Conservation (phyloP, 2,113 vertebrate genomes). For the Lophius piscatorius region DNA sequence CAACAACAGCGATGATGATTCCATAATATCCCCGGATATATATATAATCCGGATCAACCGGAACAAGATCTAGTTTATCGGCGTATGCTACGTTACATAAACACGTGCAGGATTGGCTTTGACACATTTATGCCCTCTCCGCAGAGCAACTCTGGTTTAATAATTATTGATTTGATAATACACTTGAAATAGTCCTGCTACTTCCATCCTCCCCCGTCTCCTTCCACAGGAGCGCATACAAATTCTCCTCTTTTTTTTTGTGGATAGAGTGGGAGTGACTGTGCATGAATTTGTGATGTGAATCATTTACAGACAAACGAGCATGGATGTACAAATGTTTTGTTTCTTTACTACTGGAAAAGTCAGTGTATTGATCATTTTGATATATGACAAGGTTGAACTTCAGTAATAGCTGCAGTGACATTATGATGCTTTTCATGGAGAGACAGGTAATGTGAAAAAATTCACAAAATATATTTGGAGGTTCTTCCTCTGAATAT, state of each 20-base stretch:
- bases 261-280: conserved; percentile 43
- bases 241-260: conserved; percentile 55
- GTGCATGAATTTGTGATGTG: conserved; percentile 51
- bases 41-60: too few species aligned
- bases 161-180: neutral
- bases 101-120: too few species aligned
- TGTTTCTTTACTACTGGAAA: neutral
- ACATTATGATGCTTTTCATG: conserved; percentile 1
- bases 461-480: neutral
- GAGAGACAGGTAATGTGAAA: neutral
- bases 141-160: neutral
- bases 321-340: conserved; percentile 31
- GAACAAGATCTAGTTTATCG: too few species aligned
- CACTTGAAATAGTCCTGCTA: neutral
- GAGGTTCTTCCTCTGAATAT: too few species aligned
- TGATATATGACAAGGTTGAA: conserved; percentile 14
- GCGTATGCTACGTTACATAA: too few species aligned
- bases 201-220: neutral
- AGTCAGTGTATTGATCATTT: conserved; percentile 11
- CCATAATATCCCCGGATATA: too few species aligned
- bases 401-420: too few species aligned
- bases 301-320: conserved; percentile 36
- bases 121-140: too few species aligned
- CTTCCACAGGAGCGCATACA: conserved; percentile 34
- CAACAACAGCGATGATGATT: too few species aligned